Percentiles rank a stretch among this genome's conserved stretches.
Conservation (phyloP, 2,113 vertebrate genomes). For the Alligator sinensis region DNA sequence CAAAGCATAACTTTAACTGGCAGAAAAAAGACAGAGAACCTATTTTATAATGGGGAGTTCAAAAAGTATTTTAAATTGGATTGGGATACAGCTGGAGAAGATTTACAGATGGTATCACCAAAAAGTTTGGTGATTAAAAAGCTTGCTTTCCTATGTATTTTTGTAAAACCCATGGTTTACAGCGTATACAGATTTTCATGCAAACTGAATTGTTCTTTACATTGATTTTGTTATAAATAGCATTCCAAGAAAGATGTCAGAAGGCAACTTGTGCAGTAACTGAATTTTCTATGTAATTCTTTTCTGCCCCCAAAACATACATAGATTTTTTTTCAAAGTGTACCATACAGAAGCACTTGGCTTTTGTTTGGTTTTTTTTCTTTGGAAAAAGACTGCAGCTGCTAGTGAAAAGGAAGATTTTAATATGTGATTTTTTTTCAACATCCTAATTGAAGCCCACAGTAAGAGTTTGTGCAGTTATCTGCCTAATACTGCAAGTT, state of each 20-base stretch:
- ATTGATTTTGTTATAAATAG: background rate
- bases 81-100: background rate
- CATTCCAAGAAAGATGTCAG: background rate
- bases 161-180: background rate
- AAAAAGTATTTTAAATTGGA: background rate
- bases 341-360: background rate
- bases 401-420: constrained; percentile 13
- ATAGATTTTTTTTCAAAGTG: background rate
- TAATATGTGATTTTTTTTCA: constrained; percentile 23
- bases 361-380: background rate
- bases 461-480: constrained; percentile 18
- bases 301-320: background rate
- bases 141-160: background rate
- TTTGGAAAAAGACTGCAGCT: background rate
- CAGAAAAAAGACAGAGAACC: background rate
- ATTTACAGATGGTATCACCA: background rate
- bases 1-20: background rate
- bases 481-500: constrained; percentile 50
- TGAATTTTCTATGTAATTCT: background rate
- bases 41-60: background rate
- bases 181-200: no score
- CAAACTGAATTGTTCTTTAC: background rate
- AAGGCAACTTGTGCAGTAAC: background rate
- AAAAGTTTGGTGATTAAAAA: background rate
- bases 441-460: constrained; percentile 63